Percentiles rank a stretch among this genome's conserved stretches.
phyloP scores from a whole-genome alignment of 2,113 vertebrate genomes.

The Xiphophorus hellerii region DNA sequence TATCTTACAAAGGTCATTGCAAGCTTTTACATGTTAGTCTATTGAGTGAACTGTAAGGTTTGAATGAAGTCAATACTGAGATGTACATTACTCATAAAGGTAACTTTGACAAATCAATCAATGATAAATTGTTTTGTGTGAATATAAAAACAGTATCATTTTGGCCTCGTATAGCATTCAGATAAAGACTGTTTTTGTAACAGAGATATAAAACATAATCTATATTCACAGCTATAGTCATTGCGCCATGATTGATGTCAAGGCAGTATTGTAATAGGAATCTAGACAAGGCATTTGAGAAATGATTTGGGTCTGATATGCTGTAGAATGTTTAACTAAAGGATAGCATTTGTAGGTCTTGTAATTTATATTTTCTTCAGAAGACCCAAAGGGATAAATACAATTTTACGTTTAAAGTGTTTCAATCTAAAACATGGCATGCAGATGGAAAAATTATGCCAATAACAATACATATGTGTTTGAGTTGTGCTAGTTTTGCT shows the following conservation, averaged over 20 bases:
- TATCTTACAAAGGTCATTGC: slow-evolving; percentile 19
- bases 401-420: too few species aligned
- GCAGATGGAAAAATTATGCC: too few species aligned
- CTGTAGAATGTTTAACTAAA: background rate
- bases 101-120: background rate
- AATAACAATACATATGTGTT: too few species aligned
- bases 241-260: background rate
- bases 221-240: background rate
- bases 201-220: background rate
- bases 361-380: background rate
- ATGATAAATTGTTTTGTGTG: background rate
- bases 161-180: background rate
- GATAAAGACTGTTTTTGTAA: background rate
- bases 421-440: too few species aligned
- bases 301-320: background rate
- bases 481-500: too few species aligned
- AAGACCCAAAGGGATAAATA: background rate
- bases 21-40: slow-evolving; percentile 40
- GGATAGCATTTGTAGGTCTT: background rate
- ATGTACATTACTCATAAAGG: slow-evolving; percentile 13
- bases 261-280: background rate
- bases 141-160: background rate
- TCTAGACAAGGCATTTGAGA: background rate
- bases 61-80: slow-evolving; percentile 23
- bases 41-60: slow-evolving; percentile 32